Evolutionary conservation across 2,888 invertebrate species (phyloP).

Genomic region (Orthosia gothica): DNA sequence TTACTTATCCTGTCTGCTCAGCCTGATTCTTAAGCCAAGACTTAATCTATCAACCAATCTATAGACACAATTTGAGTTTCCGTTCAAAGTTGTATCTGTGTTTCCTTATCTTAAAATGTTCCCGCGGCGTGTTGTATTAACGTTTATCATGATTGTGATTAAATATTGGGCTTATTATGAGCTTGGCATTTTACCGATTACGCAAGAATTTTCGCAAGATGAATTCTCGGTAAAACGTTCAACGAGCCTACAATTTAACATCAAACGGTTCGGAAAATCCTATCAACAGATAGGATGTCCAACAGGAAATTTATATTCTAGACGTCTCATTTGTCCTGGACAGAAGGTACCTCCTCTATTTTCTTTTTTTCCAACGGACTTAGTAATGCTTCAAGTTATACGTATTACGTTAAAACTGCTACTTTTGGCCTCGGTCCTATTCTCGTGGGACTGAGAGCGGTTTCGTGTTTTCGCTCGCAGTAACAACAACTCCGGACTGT

Average conservation of each 20-base stretch:
- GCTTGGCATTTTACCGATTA: conserved; percentile 28
- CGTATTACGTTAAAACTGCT: conserved; percentile 52
- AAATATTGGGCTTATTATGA: conserved; percentile 44
- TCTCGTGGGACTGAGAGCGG: conserved; percentile 60
- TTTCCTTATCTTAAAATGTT: conserved; percentile 27
- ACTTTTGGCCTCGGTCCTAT: conserved; percentile 44
- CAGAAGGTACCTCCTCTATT: neutral
- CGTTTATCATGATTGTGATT: conserved; percentile 38
- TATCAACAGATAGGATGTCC: neutral
- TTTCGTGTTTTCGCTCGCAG: conserved; percentile 60
- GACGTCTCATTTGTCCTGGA: conserved; percentile 1
- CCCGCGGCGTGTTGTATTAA: conserved; percentile 17
- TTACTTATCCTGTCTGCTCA: conserved; percentile 73
- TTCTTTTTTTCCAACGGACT: conserved; percentile 16
- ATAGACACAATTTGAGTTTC: conserved; percentile 31
- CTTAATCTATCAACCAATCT: conserved; percentile 58
- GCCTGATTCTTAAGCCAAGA: conserved; percentile 52
- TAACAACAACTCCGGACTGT: conserved; percentile 54
- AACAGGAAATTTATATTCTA: conserved; percentile 5
- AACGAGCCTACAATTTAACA: conserved; percentile 33
- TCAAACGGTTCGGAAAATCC: conserved; percentile 2
- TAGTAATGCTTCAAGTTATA: conserved; percentile 35
- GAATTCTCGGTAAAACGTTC: conserved; percentile 29
- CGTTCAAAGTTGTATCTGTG: conserved; percentile 22
- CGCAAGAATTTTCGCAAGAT: conserved; percentile 36